Percentiles rank a stretch among this genome's conserved stretches.
These are phyloP conservation scores for Drosophila sordidula DNA, from an alignment of 2,888 invertebrate genomes.

Conservation along the genomic window DNA sequence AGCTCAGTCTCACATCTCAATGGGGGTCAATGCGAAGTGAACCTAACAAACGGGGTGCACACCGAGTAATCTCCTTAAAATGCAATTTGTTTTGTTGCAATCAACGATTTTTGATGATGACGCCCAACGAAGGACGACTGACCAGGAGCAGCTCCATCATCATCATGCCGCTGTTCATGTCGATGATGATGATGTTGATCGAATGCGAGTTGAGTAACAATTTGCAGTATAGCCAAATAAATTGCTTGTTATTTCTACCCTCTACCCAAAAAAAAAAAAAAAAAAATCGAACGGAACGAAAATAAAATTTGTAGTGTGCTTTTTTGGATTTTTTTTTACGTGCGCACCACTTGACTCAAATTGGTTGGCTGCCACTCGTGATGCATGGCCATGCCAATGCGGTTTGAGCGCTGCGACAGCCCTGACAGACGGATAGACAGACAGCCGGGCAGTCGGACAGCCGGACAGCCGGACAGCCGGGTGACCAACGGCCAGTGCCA, in stretches of 20 bases:
- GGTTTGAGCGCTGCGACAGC: constrained; percentile 74
- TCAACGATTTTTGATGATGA: constrained; percentile 81
- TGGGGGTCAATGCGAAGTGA: constrained; percentile 43
- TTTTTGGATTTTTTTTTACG: constrained; percentile 59
- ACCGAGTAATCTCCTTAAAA: constrained; percentile 75
- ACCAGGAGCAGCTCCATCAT: constrained; percentile 15
- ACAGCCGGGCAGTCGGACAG: constrained; percentile 1
- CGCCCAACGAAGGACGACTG: constrained; percentile 42
- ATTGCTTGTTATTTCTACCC: constrained; percentile 75
- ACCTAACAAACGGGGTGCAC: constrained; percentile 40
- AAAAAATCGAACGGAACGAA: constrained; percentile 39
- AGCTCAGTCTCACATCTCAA: constrained; percentile 19
- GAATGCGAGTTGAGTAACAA: constrained; percentile 75
- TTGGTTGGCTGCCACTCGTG: constrained; percentile 72
- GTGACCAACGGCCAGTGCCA: constrained; percentile 61
- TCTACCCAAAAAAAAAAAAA: constrained; percentile 17
- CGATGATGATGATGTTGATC: constrained; percentile 57
- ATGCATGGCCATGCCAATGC: constrained; percentile 77
- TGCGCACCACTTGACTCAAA: constrained; percentile 75
- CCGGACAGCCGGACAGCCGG: constrained; percentile 27
- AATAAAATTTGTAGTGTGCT: constrained; percentile 72
- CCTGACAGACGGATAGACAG: constrained; percentile 45
- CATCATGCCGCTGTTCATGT: constrained; percentile 35
- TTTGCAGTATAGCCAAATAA: constrained; percentile 79
- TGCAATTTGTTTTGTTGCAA: constrained; percentile 80